These are phyloP conservation scores for Hemicentrotus pulcherrimus DNA, from an alignment of 35 echinoderm and acorn worm species.

Conservation along the genomic window DNA sequence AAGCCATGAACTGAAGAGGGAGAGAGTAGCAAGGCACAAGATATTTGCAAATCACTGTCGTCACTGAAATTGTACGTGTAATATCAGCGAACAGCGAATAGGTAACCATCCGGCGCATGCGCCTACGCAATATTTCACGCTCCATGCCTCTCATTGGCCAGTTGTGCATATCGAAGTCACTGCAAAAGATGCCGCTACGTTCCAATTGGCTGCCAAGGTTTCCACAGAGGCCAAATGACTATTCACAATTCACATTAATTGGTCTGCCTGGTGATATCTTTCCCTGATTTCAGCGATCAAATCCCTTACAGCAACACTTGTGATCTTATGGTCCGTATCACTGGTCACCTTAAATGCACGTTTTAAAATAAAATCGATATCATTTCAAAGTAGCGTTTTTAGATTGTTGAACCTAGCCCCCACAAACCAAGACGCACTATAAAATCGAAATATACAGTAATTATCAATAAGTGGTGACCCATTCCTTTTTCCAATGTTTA, in stretches of 20 bases:
- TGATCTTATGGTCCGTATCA: not conserved
- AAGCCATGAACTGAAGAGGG: conserved; percentile 14
- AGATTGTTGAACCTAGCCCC: not conserved
- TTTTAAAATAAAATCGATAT: not conserved
- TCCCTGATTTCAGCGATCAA: not conserved
- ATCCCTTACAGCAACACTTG: not conserved
- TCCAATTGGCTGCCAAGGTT: conserved; percentile 37
- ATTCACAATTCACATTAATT: not conserved
- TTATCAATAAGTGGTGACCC: too few species aligned
- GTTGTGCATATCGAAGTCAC: conserved; percentile 31
- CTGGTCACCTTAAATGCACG: not conserved
- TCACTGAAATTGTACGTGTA: not conserved
- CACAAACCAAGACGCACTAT: not conserved
- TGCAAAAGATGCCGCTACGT: not conserved
- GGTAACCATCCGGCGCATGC: conserved; percentile 5
- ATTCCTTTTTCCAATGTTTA: too few species aligned
- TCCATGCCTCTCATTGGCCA: conserved; percentile 26
- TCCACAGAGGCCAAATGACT: not conserved
- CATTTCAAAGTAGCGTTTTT: not conserved
- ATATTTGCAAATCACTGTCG: not conserved
- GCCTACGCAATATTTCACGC: not conserved
- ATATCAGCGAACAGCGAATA: not conserved
- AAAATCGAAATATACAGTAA: not conserved
- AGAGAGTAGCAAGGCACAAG: not conserved
- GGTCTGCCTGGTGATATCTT: not conserved